Percentiles rank a stretch among this genome's conserved stretches.
Conservation (phyloP, 2,888 invertebrate species). For the Julus scanicus region DNA sequence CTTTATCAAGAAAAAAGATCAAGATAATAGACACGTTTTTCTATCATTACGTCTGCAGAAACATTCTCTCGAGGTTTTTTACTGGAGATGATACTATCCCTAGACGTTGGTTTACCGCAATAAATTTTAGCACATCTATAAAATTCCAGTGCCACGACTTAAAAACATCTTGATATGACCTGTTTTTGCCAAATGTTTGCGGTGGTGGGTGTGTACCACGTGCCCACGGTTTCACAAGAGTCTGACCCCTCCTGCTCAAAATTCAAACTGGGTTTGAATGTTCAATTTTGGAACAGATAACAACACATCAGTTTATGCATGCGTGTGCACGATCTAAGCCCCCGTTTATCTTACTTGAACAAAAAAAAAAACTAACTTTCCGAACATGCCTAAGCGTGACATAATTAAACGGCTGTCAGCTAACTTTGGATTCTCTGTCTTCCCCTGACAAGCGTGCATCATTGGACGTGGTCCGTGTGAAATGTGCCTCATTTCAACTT, state of each 20-base stretch:
- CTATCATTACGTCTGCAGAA: too few species aligned
- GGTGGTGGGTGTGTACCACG: background rate
- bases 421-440: background rate
- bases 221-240: background rate
- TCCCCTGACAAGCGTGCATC: conserved; percentile 21
- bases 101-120: background rate
- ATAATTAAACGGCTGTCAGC: conserved; percentile 39
- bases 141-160: background rate
- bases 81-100: too few species aligned
- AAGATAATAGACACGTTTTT: too few species aligned
- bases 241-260: background rate
- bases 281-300: background rate
- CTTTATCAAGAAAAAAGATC: too few species aligned
- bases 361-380: background rate
- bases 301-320: background rate
- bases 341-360: background rate
- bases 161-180: conserved; percentile 26
- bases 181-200: background rate
- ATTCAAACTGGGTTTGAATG: background rate
- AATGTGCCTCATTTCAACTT: background rate
- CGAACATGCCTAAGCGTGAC: background rate
- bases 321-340: conserved; percentile 11
- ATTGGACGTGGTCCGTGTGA: background rate
- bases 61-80: too few species aligned
- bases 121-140: background rate